These are phyloP conservation scores for Caretta caretta DNA, from an alignment of 2,113 vertebrate genomes.

Conservation along the genomic window DNA sequence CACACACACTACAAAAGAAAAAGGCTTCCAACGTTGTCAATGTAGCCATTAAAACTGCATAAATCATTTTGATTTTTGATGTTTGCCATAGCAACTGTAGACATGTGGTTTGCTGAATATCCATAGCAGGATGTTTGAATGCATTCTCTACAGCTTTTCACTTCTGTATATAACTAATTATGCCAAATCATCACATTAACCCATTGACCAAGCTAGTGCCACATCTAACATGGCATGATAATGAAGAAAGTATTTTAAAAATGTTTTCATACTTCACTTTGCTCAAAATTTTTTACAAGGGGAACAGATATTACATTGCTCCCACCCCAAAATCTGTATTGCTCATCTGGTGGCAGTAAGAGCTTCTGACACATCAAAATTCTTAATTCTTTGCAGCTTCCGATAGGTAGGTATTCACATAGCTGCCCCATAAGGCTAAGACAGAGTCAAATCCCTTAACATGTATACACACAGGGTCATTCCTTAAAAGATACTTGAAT, in stretches of 20 bases:
- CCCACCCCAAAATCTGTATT: background rate
- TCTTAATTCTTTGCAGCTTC: background rate
- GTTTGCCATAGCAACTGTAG: conserved; percentile 16
- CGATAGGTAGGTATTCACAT: background rate
- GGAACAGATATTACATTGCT: background rate
- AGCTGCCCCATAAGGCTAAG: background rate
- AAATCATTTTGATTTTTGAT: conserved; percentile 26
- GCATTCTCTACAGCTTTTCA: background rate
- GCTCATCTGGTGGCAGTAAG: background rate
- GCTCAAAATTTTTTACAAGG: background rate
- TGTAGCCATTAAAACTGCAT: background rate
- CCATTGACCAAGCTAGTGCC: conserved; percentile 43
- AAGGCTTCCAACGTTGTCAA: background rate
- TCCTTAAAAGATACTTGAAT: background rate
- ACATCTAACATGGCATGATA: background rate
- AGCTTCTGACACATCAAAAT: background rate
- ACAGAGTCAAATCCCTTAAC: background rate
- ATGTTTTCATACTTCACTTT: background rate
- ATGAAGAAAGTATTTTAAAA: background rate
- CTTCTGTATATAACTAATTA: background rate
- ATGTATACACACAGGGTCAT: background rate
- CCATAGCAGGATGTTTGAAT: background rate
- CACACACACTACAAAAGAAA: conserved; percentile 1
- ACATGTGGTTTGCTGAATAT: conserved; percentile 27
- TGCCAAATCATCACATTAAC: conserved; percentile 27